These are phyloP conservation scores for Malaclemys terrapin DNA, from an alignment of 2,113 vertebrate species.

Conservation along the genomic window DNA sequence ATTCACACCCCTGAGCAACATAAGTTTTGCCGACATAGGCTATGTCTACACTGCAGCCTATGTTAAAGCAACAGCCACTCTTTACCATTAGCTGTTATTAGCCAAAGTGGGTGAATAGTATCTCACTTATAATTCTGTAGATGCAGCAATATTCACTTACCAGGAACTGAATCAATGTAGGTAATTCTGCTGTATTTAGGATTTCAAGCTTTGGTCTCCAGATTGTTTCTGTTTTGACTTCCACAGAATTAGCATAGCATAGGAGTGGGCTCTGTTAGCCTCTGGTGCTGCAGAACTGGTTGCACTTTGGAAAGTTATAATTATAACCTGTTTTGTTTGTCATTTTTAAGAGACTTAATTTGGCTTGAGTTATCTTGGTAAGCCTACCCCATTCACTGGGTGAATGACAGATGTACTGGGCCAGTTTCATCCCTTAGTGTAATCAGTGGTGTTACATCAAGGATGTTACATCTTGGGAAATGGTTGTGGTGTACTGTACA, in stretches of 20 bases:
- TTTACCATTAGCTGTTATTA: too few relatives aligned
- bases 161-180: too few relatives aligned
- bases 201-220: too few relatives aligned
- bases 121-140: too few relatives aligned
- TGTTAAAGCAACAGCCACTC: too few relatives aligned
- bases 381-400: slow-evolving; percentile 6
- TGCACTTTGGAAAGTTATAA: background rate
- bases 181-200: too few relatives aligned
- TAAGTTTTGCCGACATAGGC: too few relatives aligned
- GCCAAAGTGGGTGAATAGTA: too few relatives aligned
- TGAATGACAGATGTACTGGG: background rate
- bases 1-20: too few relatives aligned
- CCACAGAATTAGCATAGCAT: background rate
- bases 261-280: background rate
- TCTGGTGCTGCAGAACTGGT: background rate
- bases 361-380: slow-evolving; percentile 15
- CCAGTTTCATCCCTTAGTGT: background rate
- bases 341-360: background rate
- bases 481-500: background rate
- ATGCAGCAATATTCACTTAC: too few relatives aligned
- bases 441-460: background rate
- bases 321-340: slow-evolving; percentile 31
- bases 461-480: background rate
- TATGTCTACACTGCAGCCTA: too few relatives aligned
- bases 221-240: background rate